Evolutionary conservation across 2,888 invertebrate species (phyloP).

Genomic region (Dynastes tityus): DNA sequence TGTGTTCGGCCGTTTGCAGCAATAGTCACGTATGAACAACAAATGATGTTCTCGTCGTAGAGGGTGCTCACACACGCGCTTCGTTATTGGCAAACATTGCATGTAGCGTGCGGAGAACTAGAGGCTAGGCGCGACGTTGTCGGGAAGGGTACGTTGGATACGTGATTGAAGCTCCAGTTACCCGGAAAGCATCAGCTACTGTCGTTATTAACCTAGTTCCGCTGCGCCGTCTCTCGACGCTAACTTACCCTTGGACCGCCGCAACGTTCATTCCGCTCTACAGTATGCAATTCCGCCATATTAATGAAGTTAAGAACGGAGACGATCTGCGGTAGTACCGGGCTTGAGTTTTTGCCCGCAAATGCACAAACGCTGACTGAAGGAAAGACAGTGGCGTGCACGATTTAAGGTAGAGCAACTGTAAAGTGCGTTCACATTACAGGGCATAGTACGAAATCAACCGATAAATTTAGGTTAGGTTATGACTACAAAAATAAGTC

Average conservation of each 20-base stretch:
- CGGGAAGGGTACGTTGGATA: conserved; percentile 47
- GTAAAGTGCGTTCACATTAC: too few species aligned
- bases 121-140: neutral
- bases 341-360: conserved; percentile 15
- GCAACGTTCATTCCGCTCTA: neutral
- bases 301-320: conserved; percentile 54
- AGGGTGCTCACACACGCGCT: conserved; percentile 50
- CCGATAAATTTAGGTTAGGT: too few species aligned
- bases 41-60: conserved; percentile 52
- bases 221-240: neutral
- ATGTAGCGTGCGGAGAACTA: conserved; percentile 35
- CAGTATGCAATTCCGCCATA: conserved; percentile 42
- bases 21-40: conserved; percentile 54
- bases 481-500: too few species aligned
- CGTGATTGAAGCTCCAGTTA: conserved; percentile 54
- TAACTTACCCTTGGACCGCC: neutral
- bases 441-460: too few species aligned
- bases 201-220: conserved; percentile 54
- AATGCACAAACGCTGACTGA: neutral
- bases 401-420: too few species aligned
- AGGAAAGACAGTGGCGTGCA: too few species aligned
- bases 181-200: conserved; percentile 38
- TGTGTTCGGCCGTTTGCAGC: conserved; percentile 41
- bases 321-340: conserved; percentile 16
- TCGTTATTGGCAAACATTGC: conserved; percentile 58